Conservation (phyloP, 1,140 invertebrate genomes). For the Eurosta solidaginis region DNA sequence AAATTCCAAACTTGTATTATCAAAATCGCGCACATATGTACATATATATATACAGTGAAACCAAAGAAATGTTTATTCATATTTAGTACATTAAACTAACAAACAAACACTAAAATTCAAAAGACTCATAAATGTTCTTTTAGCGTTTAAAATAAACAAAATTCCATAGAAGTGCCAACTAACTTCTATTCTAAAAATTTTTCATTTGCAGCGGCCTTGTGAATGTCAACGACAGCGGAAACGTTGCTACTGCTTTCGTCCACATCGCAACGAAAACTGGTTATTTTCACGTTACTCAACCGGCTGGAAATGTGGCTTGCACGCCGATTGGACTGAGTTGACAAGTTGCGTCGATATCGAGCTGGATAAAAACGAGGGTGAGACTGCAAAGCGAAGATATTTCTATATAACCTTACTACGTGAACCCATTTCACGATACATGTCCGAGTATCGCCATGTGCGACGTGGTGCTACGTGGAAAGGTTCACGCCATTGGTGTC, state of each 20-base stretch:
- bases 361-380: constrained; percentile 84
- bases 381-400: constrained; percentile 79
- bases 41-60: background rate
- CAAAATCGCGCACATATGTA: background rate
- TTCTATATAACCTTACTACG: constrained; percentile 95
- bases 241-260: constrained; percentile 90
- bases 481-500: constrained; percentile 84
- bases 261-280: constrained; percentile 91
- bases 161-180: background rate
- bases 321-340: constrained; percentile 98
- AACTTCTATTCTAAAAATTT: background rate
- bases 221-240: constrained; percentile 84
- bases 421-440: constrained; percentile 87
- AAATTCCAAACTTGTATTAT: constrained; percentile 9
- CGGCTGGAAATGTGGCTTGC: constrained; percentile 98
- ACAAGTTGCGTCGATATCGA: constrained; percentile 87
- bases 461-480: constrained; percentile 98
- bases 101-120: too few relatives aligned
- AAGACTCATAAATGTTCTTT: too few relatives aligned
- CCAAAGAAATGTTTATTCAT: background rate
- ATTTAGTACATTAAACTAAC: too few relatives aligned
- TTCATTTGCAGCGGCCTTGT: constrained; percentile 72
- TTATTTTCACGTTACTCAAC: constrained; percentile 97
- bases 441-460: constrained; percentile 95
- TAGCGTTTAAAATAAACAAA: background rate